phyloP scores from a whole-genome alignment of 2,113 vertebrate species.

The Carlito syrichta region DNA sequence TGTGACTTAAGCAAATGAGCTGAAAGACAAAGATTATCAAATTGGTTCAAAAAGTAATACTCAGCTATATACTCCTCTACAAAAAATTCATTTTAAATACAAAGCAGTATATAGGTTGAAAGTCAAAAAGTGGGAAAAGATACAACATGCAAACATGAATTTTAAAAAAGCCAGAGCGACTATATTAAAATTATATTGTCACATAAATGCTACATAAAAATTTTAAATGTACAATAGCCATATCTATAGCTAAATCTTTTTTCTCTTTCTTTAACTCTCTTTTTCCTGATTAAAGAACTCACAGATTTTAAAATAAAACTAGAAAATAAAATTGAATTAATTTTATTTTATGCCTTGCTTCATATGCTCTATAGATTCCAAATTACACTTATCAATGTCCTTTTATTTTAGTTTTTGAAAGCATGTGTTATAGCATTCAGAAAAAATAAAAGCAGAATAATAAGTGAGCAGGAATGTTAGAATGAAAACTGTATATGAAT shows the following conservation, averaged over 20 bases:
- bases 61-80: background rate
- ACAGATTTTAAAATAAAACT: background rate
- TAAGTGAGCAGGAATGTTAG: background rate
- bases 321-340: conserved; percentile 14
- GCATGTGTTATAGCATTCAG: background rate
- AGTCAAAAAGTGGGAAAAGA: background rate
- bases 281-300: background rate
- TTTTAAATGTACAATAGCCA: background rate
- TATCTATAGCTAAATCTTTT: background rate
- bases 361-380: background rate
- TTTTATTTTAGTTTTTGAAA: conserved; percentile 51
- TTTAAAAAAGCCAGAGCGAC: background rate
- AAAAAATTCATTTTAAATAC: background rate
- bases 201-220: background rate
- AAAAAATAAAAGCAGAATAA: background rate
- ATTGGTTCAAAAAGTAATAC: background rate
- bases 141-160: background rate
- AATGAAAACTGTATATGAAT: background rate
- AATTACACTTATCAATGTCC: background rate
- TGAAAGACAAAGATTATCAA: background rate
- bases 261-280: background rate
- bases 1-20: background rate
- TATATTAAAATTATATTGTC: background rate
- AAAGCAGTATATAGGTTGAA: background rate
- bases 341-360: background rate